phyloP scores from a whole-genome alignment of 2,888 invertebrate genomes.

The Odontomyia ornata region DNA sequence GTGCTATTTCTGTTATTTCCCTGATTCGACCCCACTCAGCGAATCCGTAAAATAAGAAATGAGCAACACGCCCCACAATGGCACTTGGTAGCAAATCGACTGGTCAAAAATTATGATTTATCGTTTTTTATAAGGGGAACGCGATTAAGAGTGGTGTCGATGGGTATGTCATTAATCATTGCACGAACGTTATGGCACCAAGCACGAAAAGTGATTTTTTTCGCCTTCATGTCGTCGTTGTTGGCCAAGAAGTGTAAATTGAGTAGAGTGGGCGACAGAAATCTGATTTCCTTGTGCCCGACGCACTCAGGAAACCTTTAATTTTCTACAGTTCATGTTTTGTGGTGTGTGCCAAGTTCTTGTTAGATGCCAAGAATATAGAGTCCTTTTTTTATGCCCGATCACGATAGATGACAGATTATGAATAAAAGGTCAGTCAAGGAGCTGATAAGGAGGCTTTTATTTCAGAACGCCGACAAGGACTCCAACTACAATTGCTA shows the following conservation, averaged over 20 bases:
- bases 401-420: conserved; percentile 28
- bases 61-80: neutral
- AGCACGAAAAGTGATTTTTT: conserved; percentile 40
- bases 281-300: conserved; percentile 22
- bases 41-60: no score
- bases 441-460: conserved; percentile 21
- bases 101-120: conserved; percentile 48
- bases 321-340: conserved; percentile 23
- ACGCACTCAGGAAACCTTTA: conserved; percentile 12
- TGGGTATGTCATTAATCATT: conserved; percentile 48
- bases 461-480: neutral
- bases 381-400: neutral
- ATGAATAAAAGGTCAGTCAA: conserved; percentile 26
- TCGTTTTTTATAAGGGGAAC: conserved; percentile 47
- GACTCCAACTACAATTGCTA: neutral
- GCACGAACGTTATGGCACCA: neutral
- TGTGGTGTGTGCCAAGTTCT: neutral
- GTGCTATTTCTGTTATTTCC: no score
- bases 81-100: conserved; percentile 33
- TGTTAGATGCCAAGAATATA: neutral
- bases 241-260: no score
- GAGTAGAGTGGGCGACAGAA: neutral
- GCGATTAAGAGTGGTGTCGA: conserved; percentile 49
- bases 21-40: no score
- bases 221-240: neutral